A percentile compares a stretch with the other conserved stretches of the same genome.
phyloP scores from a whole-genome alignment of 2,888 invertebrate species.

The Helleia helle region DNA sequence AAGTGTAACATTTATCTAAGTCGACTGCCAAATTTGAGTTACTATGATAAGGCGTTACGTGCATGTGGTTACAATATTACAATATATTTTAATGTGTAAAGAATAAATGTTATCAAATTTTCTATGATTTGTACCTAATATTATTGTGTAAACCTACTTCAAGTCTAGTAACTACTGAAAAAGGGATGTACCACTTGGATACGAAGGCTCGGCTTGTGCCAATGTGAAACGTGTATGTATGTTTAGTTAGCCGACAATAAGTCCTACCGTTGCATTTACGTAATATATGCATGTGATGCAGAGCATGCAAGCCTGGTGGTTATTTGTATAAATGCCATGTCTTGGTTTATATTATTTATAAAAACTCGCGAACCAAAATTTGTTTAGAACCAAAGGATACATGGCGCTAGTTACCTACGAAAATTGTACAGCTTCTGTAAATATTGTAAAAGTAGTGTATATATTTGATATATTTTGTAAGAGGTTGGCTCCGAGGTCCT shows the following conservation, averaged over 20 bases:
- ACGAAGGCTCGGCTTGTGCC: background rate
- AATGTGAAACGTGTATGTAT: background rate
- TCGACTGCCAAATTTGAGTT: background rate
- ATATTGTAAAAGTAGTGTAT: conserved; percentile 6
- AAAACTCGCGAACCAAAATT: conserved; percentile 31
- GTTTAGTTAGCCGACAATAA: background rate
- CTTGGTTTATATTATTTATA: background rate
- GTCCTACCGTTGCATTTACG: conserved; percentile 2
- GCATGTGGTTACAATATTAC: too few relatives aligned
- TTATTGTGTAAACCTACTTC: too few relatives aligned
- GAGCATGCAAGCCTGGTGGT: background rate
- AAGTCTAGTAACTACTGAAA: too few relatives aligned
- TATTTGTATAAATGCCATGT: conserved; percentile 2
- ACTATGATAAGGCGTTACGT: too few relatives aligned
- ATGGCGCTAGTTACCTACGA: conserved; percentile 36
- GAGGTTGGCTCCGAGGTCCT: conserved; percentile 3
- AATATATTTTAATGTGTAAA: too few relatives aligned
- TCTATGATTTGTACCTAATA: too few relatives aligned
- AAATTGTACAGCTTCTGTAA: conserved; percentile 7
- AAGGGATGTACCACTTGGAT: background rate
- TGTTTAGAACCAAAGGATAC: conserved; percentile 33
- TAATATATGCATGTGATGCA: conserved; percentile 2
- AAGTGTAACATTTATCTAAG: background rate
- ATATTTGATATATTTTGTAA: conserved; percentile 9
- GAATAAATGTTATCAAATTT: too few relatives aligned